Base-by-base conservation (phyloP, 2,888 invertebrate species). In the Agelastica alni region DNA sequence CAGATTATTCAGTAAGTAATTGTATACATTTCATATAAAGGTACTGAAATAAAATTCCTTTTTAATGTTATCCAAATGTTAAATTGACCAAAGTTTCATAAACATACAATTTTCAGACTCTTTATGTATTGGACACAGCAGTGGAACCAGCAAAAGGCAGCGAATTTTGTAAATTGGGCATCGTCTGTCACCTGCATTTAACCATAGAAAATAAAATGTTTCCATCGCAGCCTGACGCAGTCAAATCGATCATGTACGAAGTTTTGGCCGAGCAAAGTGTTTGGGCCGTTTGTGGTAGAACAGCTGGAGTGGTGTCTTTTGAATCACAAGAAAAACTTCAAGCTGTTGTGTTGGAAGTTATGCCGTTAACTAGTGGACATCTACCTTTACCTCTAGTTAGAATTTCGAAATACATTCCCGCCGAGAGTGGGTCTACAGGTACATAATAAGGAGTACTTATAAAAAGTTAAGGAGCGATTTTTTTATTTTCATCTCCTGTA, bases 221-320 rank as follows among this genome's bases (percentile, higher is more conserved):
- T 41, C 32, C 43, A 2, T 16, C 16, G n/a, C 20, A 16, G 3
- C 48, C 53, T 2, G 58, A 60, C 16, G 53, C 58, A 3, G 70
- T 63, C n/a, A 81, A 80, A 12, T 86, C 86, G 3, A 82, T 96
- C 0, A 94, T 96, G 93, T 96, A 96, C 73, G 95, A 96, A 77
- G 93, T 96, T 6, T 77, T 94, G 43, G 91, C 92, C 9, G 96
- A 96, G 76, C 93, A 93, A 73, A 88, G 89, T 26, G 86, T 92
- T 81, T 96, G 96, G 96, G 94, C 93, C 1, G 90, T 96, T 17
- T 87, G 93, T 69, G 95, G 95, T 2, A 83, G 93, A 49, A 92
- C 93, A 18, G 92, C 94, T 65, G 95, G 94, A 82, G 80, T 82
- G 14, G 76, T 82, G 3, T 78, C 79, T 3, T 78, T 77, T 53